phyloP scores from a whole-genome alignment of 2,888 invertebrate species.

The Harpagoxenus sublaevis region DNA sequence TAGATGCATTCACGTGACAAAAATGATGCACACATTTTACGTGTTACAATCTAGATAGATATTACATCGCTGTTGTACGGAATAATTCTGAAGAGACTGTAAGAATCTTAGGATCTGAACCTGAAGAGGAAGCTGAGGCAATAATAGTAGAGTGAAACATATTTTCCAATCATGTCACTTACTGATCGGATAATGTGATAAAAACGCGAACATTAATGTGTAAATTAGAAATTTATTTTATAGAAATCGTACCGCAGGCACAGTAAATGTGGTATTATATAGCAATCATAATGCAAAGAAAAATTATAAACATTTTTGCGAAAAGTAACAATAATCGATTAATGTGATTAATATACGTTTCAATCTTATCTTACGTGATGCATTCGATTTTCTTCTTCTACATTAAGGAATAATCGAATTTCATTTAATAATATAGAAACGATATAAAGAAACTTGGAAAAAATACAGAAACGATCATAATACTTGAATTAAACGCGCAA shows the following conservation, averaged over 20 bases:
- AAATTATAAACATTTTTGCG: background rate
- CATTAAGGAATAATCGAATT: background rate
- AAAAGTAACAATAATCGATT: background rate
- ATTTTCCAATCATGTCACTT: background rate
- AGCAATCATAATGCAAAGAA: background rate
- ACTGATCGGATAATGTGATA: background rate
- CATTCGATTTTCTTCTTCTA: background rate
- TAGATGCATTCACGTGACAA: background rate
- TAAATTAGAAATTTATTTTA: conserved; percentile 24
- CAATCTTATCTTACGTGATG: background rate
- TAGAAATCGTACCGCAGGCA: background rate
- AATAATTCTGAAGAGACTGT: background rate
- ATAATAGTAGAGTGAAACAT: background rate
- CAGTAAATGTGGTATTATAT: background rate
- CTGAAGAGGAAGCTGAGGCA: background rate
- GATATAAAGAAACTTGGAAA: background rate
- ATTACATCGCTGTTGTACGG: background rate
- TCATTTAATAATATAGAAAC: background rate
- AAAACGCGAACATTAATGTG: background rate
- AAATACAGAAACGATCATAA: background rate
- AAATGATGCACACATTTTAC: background rate
- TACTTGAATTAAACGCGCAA: background rate
- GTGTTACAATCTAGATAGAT: background rate
- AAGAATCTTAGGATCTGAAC: background rate
- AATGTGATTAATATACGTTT: background rate